phyloP scores from a whole-genome alignment of 2,113 vertebrate genomes.

The Lepus europaeus region DNA sequence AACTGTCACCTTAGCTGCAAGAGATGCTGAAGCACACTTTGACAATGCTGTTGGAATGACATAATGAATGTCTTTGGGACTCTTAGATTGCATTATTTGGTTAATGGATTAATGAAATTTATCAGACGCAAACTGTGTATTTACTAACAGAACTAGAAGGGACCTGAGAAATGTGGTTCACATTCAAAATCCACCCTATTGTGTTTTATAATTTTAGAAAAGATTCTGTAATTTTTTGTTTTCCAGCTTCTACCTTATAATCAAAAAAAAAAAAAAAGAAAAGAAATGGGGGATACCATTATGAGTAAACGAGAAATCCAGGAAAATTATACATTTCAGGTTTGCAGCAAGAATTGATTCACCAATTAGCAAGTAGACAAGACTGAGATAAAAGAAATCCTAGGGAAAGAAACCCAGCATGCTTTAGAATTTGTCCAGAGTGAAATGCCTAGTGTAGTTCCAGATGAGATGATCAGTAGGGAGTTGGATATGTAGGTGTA shows the following conservation, averaged over 20 bases:
- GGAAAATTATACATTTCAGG: background rate
- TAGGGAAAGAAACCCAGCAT: background rate
- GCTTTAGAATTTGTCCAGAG: background rate
- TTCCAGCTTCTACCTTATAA: background rate
- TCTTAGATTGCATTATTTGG: background rate
- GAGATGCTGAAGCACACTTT: background rate
- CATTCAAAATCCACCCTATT: background rate
- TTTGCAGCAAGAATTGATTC: background rate
- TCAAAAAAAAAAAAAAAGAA: background rate
- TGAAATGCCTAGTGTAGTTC: background rate
- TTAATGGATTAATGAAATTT: slow-evolving; percentile 32
- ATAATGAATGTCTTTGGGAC: background rate
- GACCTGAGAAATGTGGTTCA: slow-evolving; percentile 25
- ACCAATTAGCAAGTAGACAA: background rate
- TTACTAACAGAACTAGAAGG: background rate
- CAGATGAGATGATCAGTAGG: background rate
- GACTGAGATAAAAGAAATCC: background rate
- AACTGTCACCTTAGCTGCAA: background rate
- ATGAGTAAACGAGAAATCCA: background rate
- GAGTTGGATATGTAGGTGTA: background rate
- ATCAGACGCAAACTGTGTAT: background rate
- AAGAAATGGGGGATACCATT: background rate
- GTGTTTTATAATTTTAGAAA: slow-evolving; percentile 3
- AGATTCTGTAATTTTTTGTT: background rate
- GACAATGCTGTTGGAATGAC: background rate